Conservation (phyloP, 2,113 vertebrate genomes). For the Procavia capensis region DNA sequence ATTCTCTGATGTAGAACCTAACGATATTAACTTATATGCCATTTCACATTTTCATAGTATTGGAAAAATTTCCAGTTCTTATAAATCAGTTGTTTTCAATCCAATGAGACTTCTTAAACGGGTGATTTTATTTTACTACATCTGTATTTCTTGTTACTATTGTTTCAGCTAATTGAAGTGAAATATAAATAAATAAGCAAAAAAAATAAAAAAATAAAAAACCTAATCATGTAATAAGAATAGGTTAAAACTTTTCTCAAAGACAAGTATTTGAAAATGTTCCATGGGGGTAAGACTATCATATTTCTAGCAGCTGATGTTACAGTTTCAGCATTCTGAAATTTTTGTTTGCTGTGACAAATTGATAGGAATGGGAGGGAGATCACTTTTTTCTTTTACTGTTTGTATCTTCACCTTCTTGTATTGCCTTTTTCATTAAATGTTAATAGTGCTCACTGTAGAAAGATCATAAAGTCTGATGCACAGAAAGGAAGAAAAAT, state of each 20-base stretch:
- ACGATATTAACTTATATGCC: background rate
- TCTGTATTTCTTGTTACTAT: background rate
- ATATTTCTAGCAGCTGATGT: background rate
- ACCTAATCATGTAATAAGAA: background rate
- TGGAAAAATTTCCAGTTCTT: background rate
- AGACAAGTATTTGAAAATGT: background rate
- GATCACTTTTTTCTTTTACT: background rate
- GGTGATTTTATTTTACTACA: background rate
- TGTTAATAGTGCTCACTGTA: background rate
- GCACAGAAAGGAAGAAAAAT: background rate
- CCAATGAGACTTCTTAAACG: background rate
- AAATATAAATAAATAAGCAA: background rate
- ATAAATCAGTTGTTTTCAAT: background rate
- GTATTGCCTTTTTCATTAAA: background rate
- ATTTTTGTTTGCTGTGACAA: background rate
- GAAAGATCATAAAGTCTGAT: background rate
- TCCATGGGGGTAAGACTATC: background rate
- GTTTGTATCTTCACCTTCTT: background rate
- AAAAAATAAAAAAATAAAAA: background rate
- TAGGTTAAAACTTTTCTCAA: background rate
- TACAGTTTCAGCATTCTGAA: background rate
- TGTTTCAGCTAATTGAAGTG: background rate
- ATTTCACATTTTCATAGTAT: background rate
- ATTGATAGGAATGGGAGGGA: background rate
- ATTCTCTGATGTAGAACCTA: background rate